These are phyloP conservation scores for Pogonognathellus flavescens DNA, from an alignment of 1,140 invertebrate species.

Conservation along the genomic window DNA sequence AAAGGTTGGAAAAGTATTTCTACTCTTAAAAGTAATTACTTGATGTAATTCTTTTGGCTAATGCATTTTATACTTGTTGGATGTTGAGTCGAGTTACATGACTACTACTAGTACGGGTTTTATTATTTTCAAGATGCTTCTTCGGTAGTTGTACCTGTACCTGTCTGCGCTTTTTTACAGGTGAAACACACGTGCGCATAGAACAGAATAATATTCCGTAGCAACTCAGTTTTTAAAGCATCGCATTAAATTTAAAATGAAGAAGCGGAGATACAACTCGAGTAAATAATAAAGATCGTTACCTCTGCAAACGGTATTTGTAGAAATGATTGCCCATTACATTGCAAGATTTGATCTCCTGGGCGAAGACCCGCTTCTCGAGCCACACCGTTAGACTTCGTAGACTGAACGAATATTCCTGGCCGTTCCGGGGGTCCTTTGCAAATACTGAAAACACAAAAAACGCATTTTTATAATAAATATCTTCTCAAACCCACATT, in stretches of 20 bases:
- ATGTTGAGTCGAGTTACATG: too few relatives aligned
- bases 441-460: slow-evolving; percentile 76
- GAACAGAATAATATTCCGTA: too few relatives aligned
- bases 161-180: too few relatives aligned
- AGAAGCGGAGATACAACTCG: background rate
- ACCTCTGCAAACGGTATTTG: slow-evolving; percentile 86
- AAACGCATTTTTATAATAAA: background rate
- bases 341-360: slow-evolving; percentile 92
- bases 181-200: too few relatives aligned
- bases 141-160: too few relatives aligned
- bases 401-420: slow-evolving; percentile 91
- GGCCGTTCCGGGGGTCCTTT: slow-evolving; percentile 88
- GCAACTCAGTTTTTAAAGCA: background rate
- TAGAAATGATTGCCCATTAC: slow-evolving; percentile 85
- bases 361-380: slow-evolving; percentile 87
- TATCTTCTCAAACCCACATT: background rate
- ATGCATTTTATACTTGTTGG: too few relatives aligned
- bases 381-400: slow-evolving; percentile 89
- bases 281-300: slow-evolving; percentile 58
- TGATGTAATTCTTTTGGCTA: too few relatives aligned
- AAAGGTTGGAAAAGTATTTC: too few relatives aligned
- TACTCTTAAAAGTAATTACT: too few relatives aligned
- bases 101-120: too few relatives aligned
- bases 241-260: background rate
- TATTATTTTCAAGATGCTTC: too few relatives aligned